Percentiles rank a stretch among this genome's conserved stretches.
Evolutionary conservation across 2,113 vertebrate species (phyloP).

Genomic region (Sylvilagus bachmani): DNA sequence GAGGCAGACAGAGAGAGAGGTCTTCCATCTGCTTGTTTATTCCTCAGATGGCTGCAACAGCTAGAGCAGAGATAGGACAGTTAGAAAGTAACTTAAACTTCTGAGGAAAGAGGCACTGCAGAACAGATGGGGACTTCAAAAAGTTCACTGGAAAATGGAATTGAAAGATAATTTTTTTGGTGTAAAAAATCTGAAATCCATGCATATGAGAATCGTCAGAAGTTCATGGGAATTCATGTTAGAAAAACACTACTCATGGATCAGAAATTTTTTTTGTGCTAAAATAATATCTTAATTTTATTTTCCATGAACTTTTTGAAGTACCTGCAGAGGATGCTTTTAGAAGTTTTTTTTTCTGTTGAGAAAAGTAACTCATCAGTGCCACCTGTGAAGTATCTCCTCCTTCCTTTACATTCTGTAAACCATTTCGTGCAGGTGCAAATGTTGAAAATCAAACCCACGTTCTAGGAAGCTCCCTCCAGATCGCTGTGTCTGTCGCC

Average conservation of each 20-base stretch:
- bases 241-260: too few species aligned
- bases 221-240: too few species aligned
- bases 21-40: too few species aligned
- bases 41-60: too few species aligned
- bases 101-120: constrained; percentile 1
- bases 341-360: not conserved
- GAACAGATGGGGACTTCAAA: not conserved
- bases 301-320: too few species aligned
- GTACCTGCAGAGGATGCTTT: not conserved
- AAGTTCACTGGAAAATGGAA: too few species aligned
- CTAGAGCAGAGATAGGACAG: not conserved
- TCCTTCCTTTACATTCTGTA: not conserved
- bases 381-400: not conserved
- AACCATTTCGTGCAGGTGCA: not conserved
- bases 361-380: not conserved
- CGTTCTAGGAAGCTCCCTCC: not conserved
- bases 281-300: too few species aligned
- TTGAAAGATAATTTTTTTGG: too few species aligned
- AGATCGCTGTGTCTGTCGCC: not conserved
- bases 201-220: too few species aligned
- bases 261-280: too few species aligned
- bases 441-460: not conserved
- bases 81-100: constrained; percentile 32
- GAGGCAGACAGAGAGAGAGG: too few species aligned
- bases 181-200: too few species aligned